Conservation (phyloP, 2,888 invertebrate species). For the Aproaerema taeniolella region DNA sequence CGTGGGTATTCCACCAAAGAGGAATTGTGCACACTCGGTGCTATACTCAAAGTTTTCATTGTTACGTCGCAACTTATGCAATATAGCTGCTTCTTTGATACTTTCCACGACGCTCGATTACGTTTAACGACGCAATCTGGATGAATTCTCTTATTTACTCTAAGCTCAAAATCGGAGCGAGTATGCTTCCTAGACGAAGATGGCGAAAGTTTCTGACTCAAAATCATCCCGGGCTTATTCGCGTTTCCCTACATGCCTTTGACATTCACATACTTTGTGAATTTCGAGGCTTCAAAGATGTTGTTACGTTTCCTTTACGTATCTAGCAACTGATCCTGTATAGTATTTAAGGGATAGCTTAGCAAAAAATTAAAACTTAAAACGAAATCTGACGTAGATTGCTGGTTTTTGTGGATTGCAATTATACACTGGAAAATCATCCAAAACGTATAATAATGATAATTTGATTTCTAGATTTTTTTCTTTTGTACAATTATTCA, state of each 20-base stretch:
- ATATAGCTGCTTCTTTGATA: slow-evolving; percentile 74
- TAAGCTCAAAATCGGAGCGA: slow-evolving; percentile 56
- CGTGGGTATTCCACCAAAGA: slow-evolving; percentile 53
- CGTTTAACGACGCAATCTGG: slow-evolving; percentile 68
- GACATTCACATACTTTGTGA: slow-evolving; percentile 14
- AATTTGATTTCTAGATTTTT: no score
- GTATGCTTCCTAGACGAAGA: slow-evolving; percentile 3
- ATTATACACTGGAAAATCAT: no score
- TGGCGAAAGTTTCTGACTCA: slow-evolving; percentile 13
- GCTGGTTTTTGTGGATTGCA: no score
- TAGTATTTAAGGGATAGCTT: no score
- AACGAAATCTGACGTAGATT: no score
- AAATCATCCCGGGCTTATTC: slow-evolving; percentile 12
- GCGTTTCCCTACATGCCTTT: slow-evolving; percentile 1
- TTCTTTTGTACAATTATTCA: no score
- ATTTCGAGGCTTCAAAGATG: no score
- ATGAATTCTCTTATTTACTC: slow-evolving; percentile 74
- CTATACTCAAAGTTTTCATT: slow-evolving; percentile 69
- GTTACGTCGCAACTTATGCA: slow-evolving; percentile 74
- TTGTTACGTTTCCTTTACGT: no score
- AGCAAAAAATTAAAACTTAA: no score
- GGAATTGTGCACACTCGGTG: slow-evolving; percentile 67
- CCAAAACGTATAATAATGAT: no score
- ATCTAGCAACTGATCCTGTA: no score
- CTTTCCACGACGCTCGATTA: slow-evolving; percentile 74